Percentiles rank a stretch among this genome's conserved stretches.
Conservation (phyloP, 2,888 invertebrate genomes). For the Synergus japonicus region DNA sequence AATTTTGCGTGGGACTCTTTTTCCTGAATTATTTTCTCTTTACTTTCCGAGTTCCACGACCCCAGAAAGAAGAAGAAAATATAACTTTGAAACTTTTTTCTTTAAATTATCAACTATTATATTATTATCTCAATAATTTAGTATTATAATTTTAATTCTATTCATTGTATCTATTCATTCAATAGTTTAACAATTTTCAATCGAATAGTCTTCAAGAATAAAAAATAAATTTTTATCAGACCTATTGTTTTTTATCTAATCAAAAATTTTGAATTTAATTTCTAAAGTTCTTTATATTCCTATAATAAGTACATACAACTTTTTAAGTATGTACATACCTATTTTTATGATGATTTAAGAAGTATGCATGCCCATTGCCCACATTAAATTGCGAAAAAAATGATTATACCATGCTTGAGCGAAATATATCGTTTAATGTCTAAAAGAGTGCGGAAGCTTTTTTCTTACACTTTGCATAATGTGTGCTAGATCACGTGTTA, state of each 20-base stretch:
- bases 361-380: neutral
- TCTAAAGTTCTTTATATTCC: too few relatives aligned
- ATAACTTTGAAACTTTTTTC: neutral
- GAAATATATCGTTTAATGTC: neutral
- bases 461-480: constrained; percentile 5
- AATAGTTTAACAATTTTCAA: too few relatives aligned
- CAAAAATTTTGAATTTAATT: too few relatives aligned
- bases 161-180: neutral
- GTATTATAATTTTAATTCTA: neutral
- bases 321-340: too few relatives aligned
- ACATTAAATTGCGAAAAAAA: neutral
- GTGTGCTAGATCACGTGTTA: neutral
- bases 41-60: neutral
- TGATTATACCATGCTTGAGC: neutral
- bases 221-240: too few relatives aligned
- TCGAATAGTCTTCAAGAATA: too few relatives aligned
- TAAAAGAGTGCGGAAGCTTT: neutral
- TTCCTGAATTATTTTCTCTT: too few relatives aligned
- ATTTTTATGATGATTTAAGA: neutral
- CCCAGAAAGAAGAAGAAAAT: neutral
- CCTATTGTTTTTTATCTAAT: too few relatives aligned
- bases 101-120: neutral
- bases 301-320: too few relatives aligned
- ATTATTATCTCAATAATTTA: neutral
- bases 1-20: neutral